Percentiles rank a stretch among this genome's conserved stretches.
These are phyloP conservation scores for Moxostoma hubbsi DNA, from an alignment of 2,797 vertebrate species.

Conservation along the genomic window DNA sequence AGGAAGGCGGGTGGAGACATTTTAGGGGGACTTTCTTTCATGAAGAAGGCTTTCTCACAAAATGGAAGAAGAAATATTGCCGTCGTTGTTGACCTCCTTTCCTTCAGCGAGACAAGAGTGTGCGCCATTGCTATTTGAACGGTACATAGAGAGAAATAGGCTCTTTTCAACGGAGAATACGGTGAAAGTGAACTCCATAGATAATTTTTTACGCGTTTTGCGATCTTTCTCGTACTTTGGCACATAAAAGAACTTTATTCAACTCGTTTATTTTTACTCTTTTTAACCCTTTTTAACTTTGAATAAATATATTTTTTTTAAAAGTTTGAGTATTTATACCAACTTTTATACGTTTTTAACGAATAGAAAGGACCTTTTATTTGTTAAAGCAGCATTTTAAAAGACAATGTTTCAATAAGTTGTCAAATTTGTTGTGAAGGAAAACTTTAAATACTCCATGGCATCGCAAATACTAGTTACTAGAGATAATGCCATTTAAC, in stretches of 20 bases:
- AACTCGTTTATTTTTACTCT: not conserved
- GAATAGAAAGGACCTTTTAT: not conserved
- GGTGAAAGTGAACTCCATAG: constrained; percentile 16
- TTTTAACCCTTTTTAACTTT: constrained; percentile 19
- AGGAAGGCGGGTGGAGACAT: constrained; percentile 80
- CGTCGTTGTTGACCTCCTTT: constrained; percentile 87
- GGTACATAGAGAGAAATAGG: constrained; percentile 61
- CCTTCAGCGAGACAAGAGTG: constrained; percentile 75
- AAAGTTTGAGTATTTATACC: constrained; percentile 8
- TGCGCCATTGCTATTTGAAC: constrained; percentile 82
- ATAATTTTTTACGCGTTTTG: constrained; percentile 21
- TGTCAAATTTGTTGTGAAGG: not conserved
- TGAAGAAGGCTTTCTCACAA: constrained; percentile 86
- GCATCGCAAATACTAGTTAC: not conserved
- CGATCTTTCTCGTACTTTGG: not conserved
- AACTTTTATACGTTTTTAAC: constrained; percentile 3
- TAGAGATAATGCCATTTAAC: not conserved
- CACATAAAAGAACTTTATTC: not conserved
- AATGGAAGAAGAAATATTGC: constrained; percentile 93
- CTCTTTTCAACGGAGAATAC: constrained; percentile 50
- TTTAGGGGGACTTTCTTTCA: constrained; percentile 91
- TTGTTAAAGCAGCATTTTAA: not conserved
- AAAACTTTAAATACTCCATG: not conserved
- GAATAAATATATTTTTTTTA: not conserved
- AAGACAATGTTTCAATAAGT: not conserved